Evolutionary conservation across 2,888 invertebrate genomes (phyloP).

Genomic region (Venustoraphidia nigricollis): DNA sequence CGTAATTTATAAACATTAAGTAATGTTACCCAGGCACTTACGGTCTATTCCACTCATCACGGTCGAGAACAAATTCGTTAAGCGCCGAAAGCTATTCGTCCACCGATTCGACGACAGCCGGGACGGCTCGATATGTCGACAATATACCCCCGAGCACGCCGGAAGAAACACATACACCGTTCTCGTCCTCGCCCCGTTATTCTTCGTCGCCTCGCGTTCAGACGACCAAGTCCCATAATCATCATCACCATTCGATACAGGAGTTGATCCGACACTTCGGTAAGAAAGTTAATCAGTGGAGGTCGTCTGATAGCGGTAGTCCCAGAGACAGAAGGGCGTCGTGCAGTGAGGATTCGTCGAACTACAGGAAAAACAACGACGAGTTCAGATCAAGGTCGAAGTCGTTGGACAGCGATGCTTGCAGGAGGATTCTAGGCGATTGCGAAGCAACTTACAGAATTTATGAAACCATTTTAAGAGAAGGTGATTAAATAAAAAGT

Average conservation of each 20-base stretch:
- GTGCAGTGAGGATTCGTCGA: constrained; percentile 28
- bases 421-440: constrained; percentile 45
- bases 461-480: constrained; percentile 59
- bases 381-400: constrained; percentile 65
- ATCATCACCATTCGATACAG: constrained; percentile 57
- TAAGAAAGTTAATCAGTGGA: constrained; percentile 58
- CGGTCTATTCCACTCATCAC: background rate
- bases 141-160: constrained; percentile 10
- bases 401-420: constrained; percentile 42
- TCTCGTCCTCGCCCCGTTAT: background rate
- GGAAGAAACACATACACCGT: background rate
- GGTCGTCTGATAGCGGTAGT: constrained; percentile 31
- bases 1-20: too few species aligned
- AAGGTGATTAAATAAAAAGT: constrained; percentile 35
- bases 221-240: constrained; percentile 19
- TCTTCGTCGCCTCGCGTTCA: constrained; percentile 5
- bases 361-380: constrained; percentile 33
- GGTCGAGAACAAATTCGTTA: constrained; percentile 2
- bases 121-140: constrained; percentile 8
- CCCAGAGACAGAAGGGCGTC: constrained; percentile 17
- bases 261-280: constrained; percentile 62
- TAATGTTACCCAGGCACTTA: too few species aligned
- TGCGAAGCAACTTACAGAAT: constrained; percentile 71
- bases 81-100: constrained; percentile 1
- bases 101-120: background rate